Percentiles rank a stretch among this genome's conserved stretches.
Conservation (phyloP, 2,797 vertebrate species). For the Brachyrhaphis roseni region DNA sequence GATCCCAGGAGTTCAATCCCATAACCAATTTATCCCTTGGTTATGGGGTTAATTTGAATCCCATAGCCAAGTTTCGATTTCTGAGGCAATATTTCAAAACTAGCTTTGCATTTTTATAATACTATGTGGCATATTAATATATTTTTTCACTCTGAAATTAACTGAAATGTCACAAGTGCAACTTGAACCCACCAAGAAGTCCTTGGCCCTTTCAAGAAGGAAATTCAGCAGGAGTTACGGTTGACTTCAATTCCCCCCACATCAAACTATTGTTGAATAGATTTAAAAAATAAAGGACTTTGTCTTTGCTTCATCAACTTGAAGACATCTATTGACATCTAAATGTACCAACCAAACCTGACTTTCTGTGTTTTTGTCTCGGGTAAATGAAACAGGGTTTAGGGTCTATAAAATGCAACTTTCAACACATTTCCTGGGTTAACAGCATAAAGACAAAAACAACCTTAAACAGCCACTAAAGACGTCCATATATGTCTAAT, state of each 20-base stretch:
- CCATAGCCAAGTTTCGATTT: background rate
- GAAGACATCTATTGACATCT: background rate
- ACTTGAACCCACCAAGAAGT: background rate
- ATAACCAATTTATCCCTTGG: too few species aligned
- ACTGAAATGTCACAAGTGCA: background rate
- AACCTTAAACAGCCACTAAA: background rate
- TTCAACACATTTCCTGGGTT: background rate
- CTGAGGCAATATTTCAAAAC: background rate
- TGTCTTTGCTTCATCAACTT: background rate
- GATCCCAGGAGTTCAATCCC: background rate
- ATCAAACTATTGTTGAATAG: background rate
- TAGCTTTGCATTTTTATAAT: background rate
- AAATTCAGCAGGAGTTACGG: background rate
- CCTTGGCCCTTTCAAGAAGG: background rate
- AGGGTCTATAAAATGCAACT: background rate
- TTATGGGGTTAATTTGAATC: background rate
- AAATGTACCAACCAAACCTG: background rate
- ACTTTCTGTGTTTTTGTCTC: background rate
- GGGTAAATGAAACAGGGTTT: background rate
- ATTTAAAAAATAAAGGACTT: background rate
- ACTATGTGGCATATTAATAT: background rate
- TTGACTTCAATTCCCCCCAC: background rate
- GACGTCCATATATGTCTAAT: background rate
- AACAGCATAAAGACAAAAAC: background rate
- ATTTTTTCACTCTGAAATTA: background rate